Base-by-base conservation (phyloP, 2,888 invertebrate species). In the Latheticus oryzae region DNA sequence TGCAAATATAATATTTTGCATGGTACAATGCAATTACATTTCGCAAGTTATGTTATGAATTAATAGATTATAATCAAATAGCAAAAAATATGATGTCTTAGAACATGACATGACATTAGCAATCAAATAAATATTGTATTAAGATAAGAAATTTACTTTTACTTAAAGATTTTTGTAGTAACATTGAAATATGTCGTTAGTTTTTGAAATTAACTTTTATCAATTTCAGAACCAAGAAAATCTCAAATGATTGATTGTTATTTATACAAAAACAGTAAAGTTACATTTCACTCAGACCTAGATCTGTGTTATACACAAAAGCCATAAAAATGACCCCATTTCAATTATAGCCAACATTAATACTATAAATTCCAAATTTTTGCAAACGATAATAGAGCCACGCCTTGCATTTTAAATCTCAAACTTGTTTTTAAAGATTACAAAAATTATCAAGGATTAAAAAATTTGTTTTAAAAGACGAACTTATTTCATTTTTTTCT, bases 21-120 rank as follows among this genome's bases (percentile, higher is more conserved):
- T 51, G 37, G 51, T 51, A 28, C 19, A 17, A n/a, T 19, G 42
- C 42, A 33, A 52, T 52, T 52, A 17, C 19, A 24, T 52, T 52
- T 33, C 21, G 42, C 13, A 52, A 52, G 38, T 51, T 52, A 33
- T 40, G 42, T 52, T 52, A 40, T 42, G 52, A 52, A 52, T 52
- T 42, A 33, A 42, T 50, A 42, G 33, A 52, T 52, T 52, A 32
- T 4, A 12, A 47, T 47, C 47, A 24, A n/a, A n/a, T n/a, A n/a
- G n/a, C n/a, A n/a, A n/a, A n/a, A n/a, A n/a, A n/a, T n/a, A n/a
- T n/a, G n/a, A n/a, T n/a, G n/a, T n/a, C n/a, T n/a, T n/a, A n/a
- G n/a, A n/a, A n/a, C n/a, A n/a, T n/a, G n/a, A n/a, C n/a, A n/a
- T n/a, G n/a, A n/a, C n/a, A n/a, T n/a, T n/a, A n/a, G n/a, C n/a